These are phyloP conservation scores for Drosophila dunni DNA, from an alignment of 1,140 invertebrate species.

Conservation along the genomic window DNA sequence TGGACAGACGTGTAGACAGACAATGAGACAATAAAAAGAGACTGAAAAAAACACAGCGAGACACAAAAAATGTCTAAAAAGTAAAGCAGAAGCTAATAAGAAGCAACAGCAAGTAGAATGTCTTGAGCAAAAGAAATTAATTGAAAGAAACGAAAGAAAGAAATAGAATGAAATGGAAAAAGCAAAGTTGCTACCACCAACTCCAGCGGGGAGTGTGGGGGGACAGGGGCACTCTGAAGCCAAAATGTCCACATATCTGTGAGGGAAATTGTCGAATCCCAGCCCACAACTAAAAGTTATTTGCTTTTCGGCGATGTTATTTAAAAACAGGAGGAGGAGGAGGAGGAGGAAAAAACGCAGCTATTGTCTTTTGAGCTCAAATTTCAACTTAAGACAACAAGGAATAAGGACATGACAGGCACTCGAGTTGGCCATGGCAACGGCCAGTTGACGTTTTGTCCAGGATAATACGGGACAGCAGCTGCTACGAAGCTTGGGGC, in stretches of 20 bases:
- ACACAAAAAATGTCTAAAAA: slow-evolving; percentile 26
- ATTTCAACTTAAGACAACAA: slow-evolving; percentile 62
- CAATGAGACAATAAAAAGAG: slow-evolving; percentile 21
- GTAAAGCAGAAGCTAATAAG: slow-evolving; percentile 26
- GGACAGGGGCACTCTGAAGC: slow-evolving; percentile 26
- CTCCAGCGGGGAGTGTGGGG: neutral
- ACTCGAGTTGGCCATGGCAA: slow-evolving; percentile 41
- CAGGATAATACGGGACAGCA: slow-evolving; percentile 39
- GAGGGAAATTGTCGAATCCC: slow-evolving; percentile 10
- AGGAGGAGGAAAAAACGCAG: slow-evolving; percentile 32
- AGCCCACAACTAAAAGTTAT: slow-evolving; percentile 19
- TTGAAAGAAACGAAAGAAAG: slow-evolving; percentile 33
- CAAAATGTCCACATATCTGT: slow-evolving; percentile 53
- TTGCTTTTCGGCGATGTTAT: slow-evolving; percentile 46
- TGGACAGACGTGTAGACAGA: slow-evolving; percentile 45
- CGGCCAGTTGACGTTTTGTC: slow-evolving; percentile 46
- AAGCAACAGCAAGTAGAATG: slow-evolving; percentile 33
- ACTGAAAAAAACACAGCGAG: slow-evolving; percentile 15
- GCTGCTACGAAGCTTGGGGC: slow-evolving; percentile 12
- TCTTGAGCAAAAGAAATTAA: slow-evolving; percentile 56
- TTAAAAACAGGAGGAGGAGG: slow-evolving; percentile 38
- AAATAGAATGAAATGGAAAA: slow-evolving; percentile 6
- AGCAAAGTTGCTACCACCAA: slow-evolving; percentile 42
- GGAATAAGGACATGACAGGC: slow-evolving; percentile 42
- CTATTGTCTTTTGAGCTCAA: slow-evolving; percentile 63